phyloP scores from a whole-genome alignment of 2,888 invertebrate species.

The Sisyra terminalis region DNA sequence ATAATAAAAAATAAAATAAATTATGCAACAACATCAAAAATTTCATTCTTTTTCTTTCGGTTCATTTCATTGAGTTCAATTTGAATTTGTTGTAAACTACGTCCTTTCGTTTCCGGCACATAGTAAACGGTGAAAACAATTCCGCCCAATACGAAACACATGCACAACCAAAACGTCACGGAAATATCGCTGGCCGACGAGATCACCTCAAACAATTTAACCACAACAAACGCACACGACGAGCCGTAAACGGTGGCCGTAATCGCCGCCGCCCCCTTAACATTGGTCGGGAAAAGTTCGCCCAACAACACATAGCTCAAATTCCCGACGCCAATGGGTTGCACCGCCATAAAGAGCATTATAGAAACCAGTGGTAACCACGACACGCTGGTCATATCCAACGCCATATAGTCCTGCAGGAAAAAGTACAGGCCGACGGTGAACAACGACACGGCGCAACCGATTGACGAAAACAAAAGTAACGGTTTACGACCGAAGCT shows the following conservation, averaged over 20 bases:
- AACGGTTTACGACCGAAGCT: slow-evolving; percentile 28
- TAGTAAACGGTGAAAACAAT: slow-evolving; percentile 19
- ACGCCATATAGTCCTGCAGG: slow-evolving; percentile 18
- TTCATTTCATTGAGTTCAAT: not conserved
- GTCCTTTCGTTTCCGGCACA: slow-evolving; percentile 25
- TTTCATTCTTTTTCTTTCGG: too few relatives aligned
- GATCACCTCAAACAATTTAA: slow-evolving; percentile 21
- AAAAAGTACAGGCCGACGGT: slow-evolving; percentile 22
- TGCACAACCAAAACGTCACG: slow-evolving; percentile 22
- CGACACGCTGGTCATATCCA: slow-evolving; percentile 18
- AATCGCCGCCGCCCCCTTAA: slow-evolving; percentile 30
- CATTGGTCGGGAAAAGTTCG: slow-evolving; percentile 29
- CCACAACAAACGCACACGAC: slow-evolving; percentile 22
- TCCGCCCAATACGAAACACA: slow-evolving; percentile 12
- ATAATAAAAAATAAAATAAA: too few relatives aligned
- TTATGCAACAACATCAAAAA: too few relatives aligned
- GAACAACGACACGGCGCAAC: slow-evolving; percentile 19
- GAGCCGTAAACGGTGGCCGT: slow-evolving; percentile 28
- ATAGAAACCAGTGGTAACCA: slow-evolving; percentile 25
- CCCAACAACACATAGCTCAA: slow-evolving; percentile 26
- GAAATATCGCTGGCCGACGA: slow-evolving; percentile 19
- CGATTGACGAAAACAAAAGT: slow-evolving; percentile 26
- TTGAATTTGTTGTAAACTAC: slow-evolving; percentile 23
- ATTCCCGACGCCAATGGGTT: slow-evolving; percentile 27
- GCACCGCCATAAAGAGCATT: slow-evolving; percentile 24